Base-by-base conservation (phyloP, 2,888 invertebrate species). In the Acholoe squamosa region DNA sequence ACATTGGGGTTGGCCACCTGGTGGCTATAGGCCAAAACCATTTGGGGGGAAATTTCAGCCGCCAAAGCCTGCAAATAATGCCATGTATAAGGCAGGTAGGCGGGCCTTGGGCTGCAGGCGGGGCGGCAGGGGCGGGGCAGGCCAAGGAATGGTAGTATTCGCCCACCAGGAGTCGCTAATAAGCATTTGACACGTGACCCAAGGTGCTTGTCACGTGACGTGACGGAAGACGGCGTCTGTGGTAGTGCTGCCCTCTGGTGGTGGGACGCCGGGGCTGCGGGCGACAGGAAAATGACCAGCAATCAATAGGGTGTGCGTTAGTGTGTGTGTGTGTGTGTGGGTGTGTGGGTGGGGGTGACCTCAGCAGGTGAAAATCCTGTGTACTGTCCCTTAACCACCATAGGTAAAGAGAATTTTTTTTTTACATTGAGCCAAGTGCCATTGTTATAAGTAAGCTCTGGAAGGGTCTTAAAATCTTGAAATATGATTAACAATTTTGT, bases 111-210 rank as follows among this genome's bases (percentile, higher is more conserved):
- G 12, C 61, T 61, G 22, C 14, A 61, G 19, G 61, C 22, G 5
- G 61, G 61, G 22, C 19, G 3, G 19, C 7, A 14, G 61, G 61
- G 22, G n/a, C 61, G 14, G 61, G 61, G 61, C 61, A 7, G 19
- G 19, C 61, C 61, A n/a, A 61, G 61, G 19, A 61, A 61, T 61
- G 34, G 34, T 80, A 43, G 33, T 80, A 43, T 25, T 80, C 16
- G 76, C 5, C 43, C 80, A 43, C 19, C 43, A 80, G 34, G 19
- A 22, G 80, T n/a, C 33, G 80, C 34, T 80, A 80, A 80, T 80
- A 33, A 80, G 80, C 80, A 43, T 33, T 80, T 80, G 80, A 80
- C 80, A 80, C 80, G 80, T 80, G 80, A 80, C 80, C 80, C 33
- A 16, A 22, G 80, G 34, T 14, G 34, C 34, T 34, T 12, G 43